These are phyloP conservation scores for Carapus acus DNA, from an alignment of 2,797 vertebrate genomes.

Conservation along the genomic window DNA sequence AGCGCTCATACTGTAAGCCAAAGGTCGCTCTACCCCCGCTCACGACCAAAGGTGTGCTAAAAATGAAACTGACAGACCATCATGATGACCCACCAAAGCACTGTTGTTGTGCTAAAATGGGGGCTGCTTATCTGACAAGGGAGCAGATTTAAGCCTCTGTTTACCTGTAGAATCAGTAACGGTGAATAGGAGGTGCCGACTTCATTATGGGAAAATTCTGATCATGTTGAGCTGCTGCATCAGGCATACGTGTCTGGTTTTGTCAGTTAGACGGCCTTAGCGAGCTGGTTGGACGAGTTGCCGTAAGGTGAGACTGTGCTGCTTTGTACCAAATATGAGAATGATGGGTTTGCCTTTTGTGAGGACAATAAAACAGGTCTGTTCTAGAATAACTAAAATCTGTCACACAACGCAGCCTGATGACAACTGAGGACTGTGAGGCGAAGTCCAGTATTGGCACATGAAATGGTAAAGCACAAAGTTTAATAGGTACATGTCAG, in stretches of 20 bases:
- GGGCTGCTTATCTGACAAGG: constrained; percentile 1
- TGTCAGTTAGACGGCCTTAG: constrained; percentile 29
- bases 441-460: too few relatives aligned
- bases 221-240: too few relatives aligned
- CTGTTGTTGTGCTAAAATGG: constrained; percentile 23
- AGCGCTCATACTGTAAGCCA: constrained; percentile 4
- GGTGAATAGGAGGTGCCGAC: too few relatives aligned
- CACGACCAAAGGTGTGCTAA: constrained; percentile 1
- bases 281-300: constrained; percentile 51
- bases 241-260: constrained; percentile 34
- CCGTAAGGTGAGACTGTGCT: constrained; percentile 7
- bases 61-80: constrained; percentile 23
- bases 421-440: too few relatives aligned
- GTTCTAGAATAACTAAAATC: not conserved
- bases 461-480: too few relatives aligned
- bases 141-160: constrained; percentile 6
- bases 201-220: too few relatives aligned
- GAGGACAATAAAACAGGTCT: not conserved
- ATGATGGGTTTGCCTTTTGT: not conserved
- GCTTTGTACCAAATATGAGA: constrained; percentile 2
- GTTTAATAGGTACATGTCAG: too few relatives aligned
- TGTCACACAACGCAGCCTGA: constrained; percentile 15
- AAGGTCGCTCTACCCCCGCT: constrained; percentile 7
- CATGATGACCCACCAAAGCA: constrained; percentile 8
- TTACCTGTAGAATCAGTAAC: too few relatives aligned